phyloP scores from a whole-genome alignment of 1,140 invertebrate genomes.

The Eueides isabella region DNA sequence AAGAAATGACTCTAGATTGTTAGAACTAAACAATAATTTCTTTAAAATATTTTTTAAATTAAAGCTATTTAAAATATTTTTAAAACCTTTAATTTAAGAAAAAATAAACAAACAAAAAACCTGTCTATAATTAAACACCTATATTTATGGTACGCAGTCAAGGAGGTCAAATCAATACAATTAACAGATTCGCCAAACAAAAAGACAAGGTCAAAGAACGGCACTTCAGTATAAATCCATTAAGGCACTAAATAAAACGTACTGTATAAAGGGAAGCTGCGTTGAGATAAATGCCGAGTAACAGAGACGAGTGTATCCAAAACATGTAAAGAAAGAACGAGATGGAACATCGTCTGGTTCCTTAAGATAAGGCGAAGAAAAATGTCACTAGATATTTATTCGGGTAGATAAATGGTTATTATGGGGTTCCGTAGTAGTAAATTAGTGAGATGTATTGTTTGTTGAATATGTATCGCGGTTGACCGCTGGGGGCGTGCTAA shows the following conservation, averaged over 20 bases:
- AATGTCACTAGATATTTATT: conserved; percentile 79
- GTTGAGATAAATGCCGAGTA: conserved; percentile 58
- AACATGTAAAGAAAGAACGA: conserved; percentile 37
- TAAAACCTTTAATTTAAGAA: no score
- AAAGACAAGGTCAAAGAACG: conserved; percentile 73
- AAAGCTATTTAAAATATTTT: no score
- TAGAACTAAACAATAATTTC: no score
- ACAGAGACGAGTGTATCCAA: conserved; percentile 45
- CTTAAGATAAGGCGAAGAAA: conserved; percentile 77
- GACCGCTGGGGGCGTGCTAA: conserved; percentile 39
- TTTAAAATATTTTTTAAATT: no score
- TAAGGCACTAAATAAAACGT: conserved; percentile 76
- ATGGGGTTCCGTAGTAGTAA: conserved; percentile 75
- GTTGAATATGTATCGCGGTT: conserved; percentile 77
- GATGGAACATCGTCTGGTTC: conserved; percentile 62
- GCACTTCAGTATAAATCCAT: conserved; percentile 69
- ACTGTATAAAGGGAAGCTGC: conserved; percentile 61
- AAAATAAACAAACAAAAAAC: no score
- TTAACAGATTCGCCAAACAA: conserved; percentile 49
- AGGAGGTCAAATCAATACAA: conserved; percentile 42
- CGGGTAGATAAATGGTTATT: conserved; percentile 76
- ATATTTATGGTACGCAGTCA: neutral
- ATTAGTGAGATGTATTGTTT: conserved; percentile 76
- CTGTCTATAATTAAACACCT: neutral
- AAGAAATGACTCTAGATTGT: no score